Evolutionary conservation across 1,140 invertebrate species (phyloP).

Genomic region (Gryon sp.): DNA sequence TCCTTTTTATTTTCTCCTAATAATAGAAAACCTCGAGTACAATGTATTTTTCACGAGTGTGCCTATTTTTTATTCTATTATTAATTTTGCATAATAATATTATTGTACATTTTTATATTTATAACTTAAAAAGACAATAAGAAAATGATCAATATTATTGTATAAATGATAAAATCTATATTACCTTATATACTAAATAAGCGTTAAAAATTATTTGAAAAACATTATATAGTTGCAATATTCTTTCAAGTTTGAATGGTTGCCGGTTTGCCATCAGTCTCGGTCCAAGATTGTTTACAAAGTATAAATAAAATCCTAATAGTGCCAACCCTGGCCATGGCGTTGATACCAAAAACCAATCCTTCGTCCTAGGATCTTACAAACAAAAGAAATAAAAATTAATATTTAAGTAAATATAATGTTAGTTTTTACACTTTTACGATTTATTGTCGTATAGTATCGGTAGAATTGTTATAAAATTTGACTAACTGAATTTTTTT

Average conservation of each 20-base stretch:
- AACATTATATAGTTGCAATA: conserved; percentile 88
- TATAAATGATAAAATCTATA: background rate
- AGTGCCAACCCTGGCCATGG: conserved; percentile 81
- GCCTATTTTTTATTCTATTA: too few relatives aligned
- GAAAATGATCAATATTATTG: too few relatives aligned
- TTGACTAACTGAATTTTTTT: too few relatives aligned
- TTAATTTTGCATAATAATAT: too few relatives aligned
- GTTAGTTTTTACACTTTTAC: too few relatives aligned
- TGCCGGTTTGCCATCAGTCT: conserved; percentile 86
- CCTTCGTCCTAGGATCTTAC: conserved; percentile 82
- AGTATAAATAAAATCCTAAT: conserved; percentile 83
- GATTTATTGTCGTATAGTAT: too few relatives aligned
- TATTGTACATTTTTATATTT: too few relatives aligned
- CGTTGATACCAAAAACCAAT: conserved; percentile 82
- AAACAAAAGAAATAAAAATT: conserved; percentile 46
- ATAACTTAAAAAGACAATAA: too few relatives aligned
- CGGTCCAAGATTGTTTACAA: conserved; percentile 85
- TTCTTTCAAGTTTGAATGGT: conserved; percentile 85
- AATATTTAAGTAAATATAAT: conserved; percentile 4
- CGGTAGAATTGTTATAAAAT: too few relatives aligned
- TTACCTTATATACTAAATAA: conserved; percentile 80
- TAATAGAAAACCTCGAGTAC: too few relatives aligned
- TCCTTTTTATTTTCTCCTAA: too few relatives aligned
- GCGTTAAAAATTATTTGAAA: conserved; percentile 81
- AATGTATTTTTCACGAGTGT: too few relatives aligned